These are phyloP conservation scores for Whitmania pigra DNA, from an alignment of 1,140 invertebrate genomes.

Conservation along the genomic window DNA sequence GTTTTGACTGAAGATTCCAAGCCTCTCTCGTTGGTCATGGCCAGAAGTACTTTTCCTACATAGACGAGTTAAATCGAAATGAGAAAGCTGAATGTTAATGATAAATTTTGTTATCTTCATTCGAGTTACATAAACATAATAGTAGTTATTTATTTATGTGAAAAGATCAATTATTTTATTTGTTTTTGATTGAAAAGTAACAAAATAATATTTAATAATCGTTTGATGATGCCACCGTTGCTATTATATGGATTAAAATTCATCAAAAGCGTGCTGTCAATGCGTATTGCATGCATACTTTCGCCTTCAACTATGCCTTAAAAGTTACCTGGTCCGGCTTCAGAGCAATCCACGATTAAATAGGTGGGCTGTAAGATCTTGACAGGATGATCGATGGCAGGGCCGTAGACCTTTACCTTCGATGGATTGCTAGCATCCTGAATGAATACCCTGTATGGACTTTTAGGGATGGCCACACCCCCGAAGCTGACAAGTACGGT, in stretches of 20 bases:
- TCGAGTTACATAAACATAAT: too few species aligned
- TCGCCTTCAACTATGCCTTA: too few species aligned
- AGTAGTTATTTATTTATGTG: too few species aligned
- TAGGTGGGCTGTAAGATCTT: conserved; percentile 37
- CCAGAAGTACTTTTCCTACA: conserved; percentile 56
- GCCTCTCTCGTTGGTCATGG: conserved; percentile 59
- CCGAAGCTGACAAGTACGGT: conserved; percentile 69
- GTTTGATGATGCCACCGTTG: too few species aligned
- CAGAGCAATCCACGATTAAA: conserved; percentile 42
- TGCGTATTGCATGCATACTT: too few species aligned
- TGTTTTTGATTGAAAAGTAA: too few species aligned
- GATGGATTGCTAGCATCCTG: conserved; percentile 58
- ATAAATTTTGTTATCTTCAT: too few species aligned
- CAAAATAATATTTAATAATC: too few species aligned
- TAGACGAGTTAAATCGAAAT: conserved; percentile 29
- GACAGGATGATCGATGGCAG: conserved; percentile 41
- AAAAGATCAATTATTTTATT: too few species aligned
- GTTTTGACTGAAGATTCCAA: conserved; percentile 58
- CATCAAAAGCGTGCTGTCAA: too few species aligned
- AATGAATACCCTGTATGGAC: conserved; percentile 69
- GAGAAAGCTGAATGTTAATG: too few species aligned
- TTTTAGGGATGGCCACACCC: conserved; percentile 66
- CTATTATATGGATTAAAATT: too few species aligned
- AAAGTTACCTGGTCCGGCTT: conserved; percentile 29
- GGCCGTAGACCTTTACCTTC: conserved; percentile 48